A percentile compares a stretch with the other conserved stretches of the same genome.
Evolutionary conservation across 2,888 invertebrate species (phyloP).

Genomic region (Caenorhabditis sinica): DNA sequence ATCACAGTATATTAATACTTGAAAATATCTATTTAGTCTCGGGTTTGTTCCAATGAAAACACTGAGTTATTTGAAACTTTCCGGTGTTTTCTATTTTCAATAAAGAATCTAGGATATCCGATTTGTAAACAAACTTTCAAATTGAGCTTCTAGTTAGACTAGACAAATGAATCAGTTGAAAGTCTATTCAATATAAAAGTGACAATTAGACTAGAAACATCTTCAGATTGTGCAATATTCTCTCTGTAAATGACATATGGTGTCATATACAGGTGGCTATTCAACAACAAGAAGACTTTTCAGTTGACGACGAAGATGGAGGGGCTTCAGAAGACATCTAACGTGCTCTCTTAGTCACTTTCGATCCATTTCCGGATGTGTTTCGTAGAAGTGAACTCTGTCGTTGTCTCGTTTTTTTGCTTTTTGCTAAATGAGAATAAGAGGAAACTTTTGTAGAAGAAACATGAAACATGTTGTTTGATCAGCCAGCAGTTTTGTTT

Average conservation of each 20-base stretch:
- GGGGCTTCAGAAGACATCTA: conserved; percentile 44
- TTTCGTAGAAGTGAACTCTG: conserved; percentile 30
- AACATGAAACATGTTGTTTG: conserved; percentile 53
- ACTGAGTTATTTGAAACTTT: too few species aligned
- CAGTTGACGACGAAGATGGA: conserved; percentile 11
- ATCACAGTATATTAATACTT: too few species aligned
- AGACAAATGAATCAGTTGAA: not conserved
- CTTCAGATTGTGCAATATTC: not conserved
- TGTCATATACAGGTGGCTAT: conserved; percentile 47
- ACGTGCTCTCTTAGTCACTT: conserved; percentile 36
- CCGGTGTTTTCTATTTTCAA: too few species aligned
- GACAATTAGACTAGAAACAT: conserved; percentile 34
- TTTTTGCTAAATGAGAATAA: conserved; percentile 30
- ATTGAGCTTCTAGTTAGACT: too few species aligned
- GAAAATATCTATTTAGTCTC: too few species aligned
- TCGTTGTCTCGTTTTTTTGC: conserved; percentile 8
- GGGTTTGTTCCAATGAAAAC: too few species aligned
- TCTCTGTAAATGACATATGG: conserved; percentile 50
- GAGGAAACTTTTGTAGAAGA: conserved; percentile 38
- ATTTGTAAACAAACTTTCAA: too few species aligned
- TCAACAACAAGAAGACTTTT: conserved; percentile 35
- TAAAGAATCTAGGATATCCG: too few species aligned
- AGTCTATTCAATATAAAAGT: not conserved
- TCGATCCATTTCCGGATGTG: conserved; percentile 34
- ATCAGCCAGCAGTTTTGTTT: conserved; percentile 51